Evolutionary conservation across 2,113 vertebrate species (phyloP).

Genomic region (Rhynchomys soricoides): DNA sequence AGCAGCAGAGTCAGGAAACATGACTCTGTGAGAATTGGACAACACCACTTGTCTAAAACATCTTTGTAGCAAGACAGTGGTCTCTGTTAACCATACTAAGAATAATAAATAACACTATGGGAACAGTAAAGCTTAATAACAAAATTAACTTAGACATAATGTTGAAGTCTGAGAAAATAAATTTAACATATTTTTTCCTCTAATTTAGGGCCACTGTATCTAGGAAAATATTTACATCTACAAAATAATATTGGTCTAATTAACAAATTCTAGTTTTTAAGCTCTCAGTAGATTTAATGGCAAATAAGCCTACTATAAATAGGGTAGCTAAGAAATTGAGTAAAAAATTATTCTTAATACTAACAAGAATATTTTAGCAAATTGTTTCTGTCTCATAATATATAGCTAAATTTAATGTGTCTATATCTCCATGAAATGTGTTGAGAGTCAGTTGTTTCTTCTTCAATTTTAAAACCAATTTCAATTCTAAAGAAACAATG

Average conservation of each 20-base stretch:
- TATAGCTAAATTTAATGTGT: background rate
- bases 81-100: background rate
- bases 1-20: background rate
- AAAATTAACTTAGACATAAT: background rate
- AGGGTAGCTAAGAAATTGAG: background rate
- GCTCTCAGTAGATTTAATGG: background rate
- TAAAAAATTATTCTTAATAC: background rate
- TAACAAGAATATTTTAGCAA: background rate
- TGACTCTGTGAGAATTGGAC: background rate
- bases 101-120: background rate
- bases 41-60: slow-evolving; percentile 14
- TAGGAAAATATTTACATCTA: background rate
- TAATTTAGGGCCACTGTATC: background rate
- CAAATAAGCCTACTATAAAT: slow-evolving; percentile 8
- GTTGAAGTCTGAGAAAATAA: slow-evolving; percentile 11
- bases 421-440: background rate
- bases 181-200: background rate
- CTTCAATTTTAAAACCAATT: background rate
- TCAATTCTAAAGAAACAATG: slow-evolving; percentile 9
- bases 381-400: background rate
- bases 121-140: background rate
- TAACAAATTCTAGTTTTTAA: background rate
- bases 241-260: slow-evolving; percentile 15
- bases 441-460: background rate
- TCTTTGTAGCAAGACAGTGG: background rate